Evolutionary conservation across 2,888 invertebrate genomes (phyloP), one percentile per base, ranked within the genome.

Genomic region (Biston stratarius): DNA sequence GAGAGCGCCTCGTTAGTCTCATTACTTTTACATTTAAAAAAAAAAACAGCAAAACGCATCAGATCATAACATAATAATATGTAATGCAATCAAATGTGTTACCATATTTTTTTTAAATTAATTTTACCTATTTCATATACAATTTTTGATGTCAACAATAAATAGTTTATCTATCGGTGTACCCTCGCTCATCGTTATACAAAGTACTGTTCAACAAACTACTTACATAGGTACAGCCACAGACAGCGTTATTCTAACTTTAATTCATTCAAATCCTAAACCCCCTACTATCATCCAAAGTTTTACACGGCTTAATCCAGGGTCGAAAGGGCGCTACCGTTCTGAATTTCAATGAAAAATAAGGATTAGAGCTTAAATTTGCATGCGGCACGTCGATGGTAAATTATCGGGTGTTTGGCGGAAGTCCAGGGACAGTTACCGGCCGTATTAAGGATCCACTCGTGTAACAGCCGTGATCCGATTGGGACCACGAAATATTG

Each of bases 351-450:
- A 80, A 83, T 82, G 80, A 83, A 84, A 85, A 84, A 83, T 83
- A 84, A 83, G 82, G 82, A 85, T 83, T 82, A 83, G 81, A 78
- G 80, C 78, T 77, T 78, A 85, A 87, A 87, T 87, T 86, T 88
- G 85, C 84, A 85, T 87, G 86, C 83, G 83, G 83, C 84, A 79
- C 85, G 82, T 87, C 84, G 85, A 84, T 84, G 84, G 82, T 88
- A 85, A 89, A 87, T 89, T 89, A 89, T 86, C 84, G 85, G 80
- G 81, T 85, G 83, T 83, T 90, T 90, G 89, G 90, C 89, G 79
- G 72, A 68, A 70, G 72, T 87, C 89, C 90, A 89, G 84, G 77
- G 82, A 81, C 84, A 80, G 84, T 84, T 82, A 84, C 83, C 82
- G 78, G 75, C 77, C 79, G 80, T 82, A 84, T 85, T 86, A 85